Conservation (phyloP, 2,113 vertebrate genomes). For the Artemisiospiza belli region DNA sequence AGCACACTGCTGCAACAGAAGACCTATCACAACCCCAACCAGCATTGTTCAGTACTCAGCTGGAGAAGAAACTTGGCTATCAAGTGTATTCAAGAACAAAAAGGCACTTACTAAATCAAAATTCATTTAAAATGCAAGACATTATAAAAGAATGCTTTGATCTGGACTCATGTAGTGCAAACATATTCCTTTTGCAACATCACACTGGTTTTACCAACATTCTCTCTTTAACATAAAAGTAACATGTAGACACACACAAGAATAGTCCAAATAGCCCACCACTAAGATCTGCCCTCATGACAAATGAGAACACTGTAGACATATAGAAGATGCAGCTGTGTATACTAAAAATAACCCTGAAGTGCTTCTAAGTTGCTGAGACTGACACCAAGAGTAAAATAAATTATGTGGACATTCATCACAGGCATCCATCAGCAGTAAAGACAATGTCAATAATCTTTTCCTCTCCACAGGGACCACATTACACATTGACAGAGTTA, state of each 20-base stretch:
- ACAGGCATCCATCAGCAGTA: background rate
- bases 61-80: background rate
- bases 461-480: background rate
- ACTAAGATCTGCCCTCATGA: background rate
- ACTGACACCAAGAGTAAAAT: background rate
- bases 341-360: background rate
- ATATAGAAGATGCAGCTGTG: background rate
- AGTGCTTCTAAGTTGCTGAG: background rate
- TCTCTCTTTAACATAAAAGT: background rate
- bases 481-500: background rate
- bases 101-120: conserved; percentile 2
- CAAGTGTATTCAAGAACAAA: background rate
- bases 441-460: background rate
- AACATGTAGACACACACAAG: background rate
- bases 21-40: background rate
- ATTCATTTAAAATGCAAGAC: background rate
- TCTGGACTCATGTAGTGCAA: background rate
- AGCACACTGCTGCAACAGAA: background rate
- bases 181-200: background rate
- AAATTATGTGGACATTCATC: background rate
- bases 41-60: background rate
- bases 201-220: background rate
- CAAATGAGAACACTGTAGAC: background rate
- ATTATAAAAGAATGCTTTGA: background rate
- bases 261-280: background rate